Base-by-base conservation (phyloP, 2,888 invertebrate species). In the Euproctis similis region DNA sequence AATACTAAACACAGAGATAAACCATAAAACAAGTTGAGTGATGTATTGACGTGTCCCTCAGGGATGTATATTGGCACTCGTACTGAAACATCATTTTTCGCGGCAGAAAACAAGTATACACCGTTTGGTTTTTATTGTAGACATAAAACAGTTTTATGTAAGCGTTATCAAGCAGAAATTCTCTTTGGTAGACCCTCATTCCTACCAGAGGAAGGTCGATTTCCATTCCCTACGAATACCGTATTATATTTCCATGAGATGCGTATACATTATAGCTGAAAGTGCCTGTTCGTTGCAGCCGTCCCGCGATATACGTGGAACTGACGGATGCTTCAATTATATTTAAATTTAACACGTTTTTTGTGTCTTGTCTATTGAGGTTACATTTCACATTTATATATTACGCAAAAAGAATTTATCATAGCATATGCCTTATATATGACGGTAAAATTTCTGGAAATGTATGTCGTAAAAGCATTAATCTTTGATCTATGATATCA, bases 61-160 rank as follows among this genome's bases (percentile, higher is more conserved):
- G 44, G 35, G 28, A 21, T 8, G 28, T 21, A 22, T 20, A 25
- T 26, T 21, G 19, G 24, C 8, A 24, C 20, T 16, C 23, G 21
- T 21, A 27, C 26, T 22, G 11, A 28, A 24, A 30, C 35, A 24
- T 35, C 40, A 43, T 32, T 43, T 38, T 39, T 17, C 29, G 36
- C 30, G 41, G 21, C 26, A 30, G 38, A 23, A 38, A 41, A 21
- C 31, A 30, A 36, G 39, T 31, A 28, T 30, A 36, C 31, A 19
- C 35, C 38, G 37, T 34, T 37, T 30, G 29, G 24, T 40, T 47
- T 56, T 61, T 63, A 62, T 63, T 53, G 53, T 45, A 16, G 34
- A 26, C 56, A 55, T 64, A 61, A 62, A 65, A 29, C 48, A 52
- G 46, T 38, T 62, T 65, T 63, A 65, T 53, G 34, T 53, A 45